Conservation (phyloP, 2,113 vertebrate species). For the Percopsis transmontana region DNA sequence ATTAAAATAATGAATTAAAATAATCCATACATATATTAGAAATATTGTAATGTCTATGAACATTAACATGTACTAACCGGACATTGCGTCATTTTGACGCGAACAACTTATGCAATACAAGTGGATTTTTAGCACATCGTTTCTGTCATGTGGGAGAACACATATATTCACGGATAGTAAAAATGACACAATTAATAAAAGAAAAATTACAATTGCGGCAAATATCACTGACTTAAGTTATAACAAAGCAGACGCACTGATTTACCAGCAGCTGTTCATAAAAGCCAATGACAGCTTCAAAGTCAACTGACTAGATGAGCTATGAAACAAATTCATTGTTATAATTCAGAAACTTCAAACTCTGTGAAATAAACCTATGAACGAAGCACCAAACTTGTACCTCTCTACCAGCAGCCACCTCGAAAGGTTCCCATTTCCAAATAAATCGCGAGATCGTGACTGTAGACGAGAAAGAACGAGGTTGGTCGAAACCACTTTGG, state of each 20-base stretch:
- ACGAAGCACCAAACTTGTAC: too few species aligned
- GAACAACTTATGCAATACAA: slow-evolving; percentile 1
- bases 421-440: too few species aligned
- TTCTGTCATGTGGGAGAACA: background rate
- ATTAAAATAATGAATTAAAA: background rate
- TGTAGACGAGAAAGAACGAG: slow-evolving; percentile 8
- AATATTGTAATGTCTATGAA: background rate
- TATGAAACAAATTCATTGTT: background rate
- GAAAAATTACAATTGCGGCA: too few species aligned
- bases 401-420: too few species aligned
- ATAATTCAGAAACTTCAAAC: background rate
- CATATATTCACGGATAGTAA: too few species aligned
- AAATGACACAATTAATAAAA: background rate
- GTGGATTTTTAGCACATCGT: slow-evolving; percentile 6
- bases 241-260: background rate
- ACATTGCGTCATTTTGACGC: slow-evolving; percentile 45
- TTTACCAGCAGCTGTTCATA: background rate
- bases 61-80: slow-evolving; percentile 24
- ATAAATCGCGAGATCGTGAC: slow-evolving; percentile 44
- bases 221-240: too few species aligned
- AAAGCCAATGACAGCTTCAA: background rate
- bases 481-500: slow-evolving; percentile 54
- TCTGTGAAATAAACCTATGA: background rate
- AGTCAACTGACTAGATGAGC: background rate
- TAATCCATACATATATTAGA: background rate